Percentiles rank a stretch among this genome's conserved stretches.
Conservation (phyloP, 2,888 invertebrate species). For the Ceramica pisi region DNA sequence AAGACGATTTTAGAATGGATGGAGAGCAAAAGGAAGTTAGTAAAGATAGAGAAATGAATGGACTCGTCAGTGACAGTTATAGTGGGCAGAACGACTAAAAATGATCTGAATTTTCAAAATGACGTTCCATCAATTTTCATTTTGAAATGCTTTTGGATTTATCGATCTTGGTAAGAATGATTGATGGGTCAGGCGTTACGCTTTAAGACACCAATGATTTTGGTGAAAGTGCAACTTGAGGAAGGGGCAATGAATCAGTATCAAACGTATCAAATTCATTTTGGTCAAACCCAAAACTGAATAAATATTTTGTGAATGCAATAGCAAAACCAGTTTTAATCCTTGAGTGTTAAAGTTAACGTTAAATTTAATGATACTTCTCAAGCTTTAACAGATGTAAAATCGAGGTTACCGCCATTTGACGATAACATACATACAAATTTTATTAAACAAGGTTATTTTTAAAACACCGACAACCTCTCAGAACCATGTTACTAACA, state of each 20-base stretch:
- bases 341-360: no score
- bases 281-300: neutral
- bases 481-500: no score
- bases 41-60: constrained; percentile 81
- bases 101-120: constrained; percentile 80
- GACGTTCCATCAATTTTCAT: constrained; percentile 86
- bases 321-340: neutral
- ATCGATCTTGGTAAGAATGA: constrained; percentile 58
- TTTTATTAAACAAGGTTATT: no score
- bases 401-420: constrained; percentile 8
- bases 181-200: constrained; percentile 35
- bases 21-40: constrained; percentile 52
- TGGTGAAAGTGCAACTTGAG: neutral
- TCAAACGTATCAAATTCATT: neutral
- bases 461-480: no score
- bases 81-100: constrained; percentile 84
- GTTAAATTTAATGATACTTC: no score
- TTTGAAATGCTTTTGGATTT: constrained; percentile 62
- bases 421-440: neutral
- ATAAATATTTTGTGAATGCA: neutral
- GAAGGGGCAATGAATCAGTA: neutral
- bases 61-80: constrained; percentile 82
- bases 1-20: constrained; percentile 65
- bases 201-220: constrained; percentile 36
- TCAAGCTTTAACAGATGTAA: neutral